Evolutionary conservation across 2,113 vertebrate species (phyloP).

Genomic region (Psilopogon haemacephalus): DNA sequence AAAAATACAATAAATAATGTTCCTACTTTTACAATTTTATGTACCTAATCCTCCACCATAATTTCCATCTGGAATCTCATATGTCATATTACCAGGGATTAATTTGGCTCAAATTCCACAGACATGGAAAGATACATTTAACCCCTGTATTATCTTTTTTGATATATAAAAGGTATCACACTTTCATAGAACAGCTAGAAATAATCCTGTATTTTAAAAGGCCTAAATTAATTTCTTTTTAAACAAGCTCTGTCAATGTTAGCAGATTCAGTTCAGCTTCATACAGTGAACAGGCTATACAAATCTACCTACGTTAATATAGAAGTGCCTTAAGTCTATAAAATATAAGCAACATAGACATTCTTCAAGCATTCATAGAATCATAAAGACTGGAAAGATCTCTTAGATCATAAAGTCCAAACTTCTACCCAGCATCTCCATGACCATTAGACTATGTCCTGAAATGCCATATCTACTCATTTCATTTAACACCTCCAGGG

Average conservation of each 20-base stretch:
- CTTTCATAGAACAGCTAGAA: background rate
- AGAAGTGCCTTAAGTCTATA: background rate
- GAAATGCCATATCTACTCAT: too few species aligned
- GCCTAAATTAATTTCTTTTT: background rate
- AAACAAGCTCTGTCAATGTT: background rate
- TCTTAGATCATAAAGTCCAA: too few species aligned
- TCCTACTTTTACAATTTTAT: background rate
- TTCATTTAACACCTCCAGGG: too few species aligned
- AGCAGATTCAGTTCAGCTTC: background rate
- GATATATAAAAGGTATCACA: background rate
- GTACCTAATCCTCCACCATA: background rate
- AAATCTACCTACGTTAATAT: background rate
- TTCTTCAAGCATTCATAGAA: background rate
- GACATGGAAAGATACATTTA: background rate
- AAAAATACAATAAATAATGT: background rate
- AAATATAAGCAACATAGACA: background rate
- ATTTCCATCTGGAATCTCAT: background rate
- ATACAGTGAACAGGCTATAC: background rate
- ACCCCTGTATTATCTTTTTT: background rate
- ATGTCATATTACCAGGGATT: background rate
- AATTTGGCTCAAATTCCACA: background rate
- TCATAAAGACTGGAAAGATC: too few species aligned
- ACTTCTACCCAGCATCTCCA: too few species aligned
- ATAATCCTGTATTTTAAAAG: background rate
- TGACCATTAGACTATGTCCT: too few species aligned